Evolutionary conservation across 2,113 vertebrate genomes (phyloP).

Genomic region (Stigmatopora argus): DNA sequence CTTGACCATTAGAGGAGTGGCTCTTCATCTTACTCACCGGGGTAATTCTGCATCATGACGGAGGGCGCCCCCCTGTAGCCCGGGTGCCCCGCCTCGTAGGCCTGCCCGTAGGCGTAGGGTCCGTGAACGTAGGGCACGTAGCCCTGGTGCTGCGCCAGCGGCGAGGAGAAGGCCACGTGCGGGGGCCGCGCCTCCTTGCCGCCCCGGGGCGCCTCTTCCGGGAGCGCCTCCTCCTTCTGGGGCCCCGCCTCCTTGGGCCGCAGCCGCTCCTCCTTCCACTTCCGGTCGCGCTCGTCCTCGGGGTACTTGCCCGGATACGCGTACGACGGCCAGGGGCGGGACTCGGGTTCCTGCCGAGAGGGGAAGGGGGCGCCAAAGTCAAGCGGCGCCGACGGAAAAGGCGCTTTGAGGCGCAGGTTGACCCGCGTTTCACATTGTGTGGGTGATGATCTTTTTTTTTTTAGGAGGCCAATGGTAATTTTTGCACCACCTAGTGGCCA

Average conservation of each 20-base stretch:
- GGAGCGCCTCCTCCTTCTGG: conserved; percentile 76
- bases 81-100: conserved; percentile 88
- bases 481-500: too few relatives aligned
- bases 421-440: too few relatives aligned
- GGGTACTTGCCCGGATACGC: conserved; percentile 89
- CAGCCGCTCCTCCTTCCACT: conserved; percentile 81
- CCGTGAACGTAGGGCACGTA: conserved; percentile 97
- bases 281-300: conserved; percentile 84
- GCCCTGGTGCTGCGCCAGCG: conserved; percentile 87
- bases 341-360: conserved; percentile 71
- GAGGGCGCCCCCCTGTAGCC: conserved; percentile 91
- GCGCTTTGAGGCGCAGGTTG: too few relatives aligned
- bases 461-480: too few relatives aligned
- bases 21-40: conserved; percentile 80
- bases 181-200: conserved; percentile 81
- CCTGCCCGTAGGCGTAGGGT: conserved; percentile 86
- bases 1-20: too few relatives aligned
- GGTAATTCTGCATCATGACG: conserved; percentile 98
- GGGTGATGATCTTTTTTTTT: too few relatives aligned
- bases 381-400: too few relatives aligned
- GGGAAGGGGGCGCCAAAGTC: not conserved
- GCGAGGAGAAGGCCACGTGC: conserved; percentile 87
- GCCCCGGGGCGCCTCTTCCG: conserved; percentile 61
- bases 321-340: conserved; percentile 79
- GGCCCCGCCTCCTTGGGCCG: conserved; percentile 76